Conservation (phyloP, 2,113 vertebrate species). For the Ceyx cyanopectus region DNA sequence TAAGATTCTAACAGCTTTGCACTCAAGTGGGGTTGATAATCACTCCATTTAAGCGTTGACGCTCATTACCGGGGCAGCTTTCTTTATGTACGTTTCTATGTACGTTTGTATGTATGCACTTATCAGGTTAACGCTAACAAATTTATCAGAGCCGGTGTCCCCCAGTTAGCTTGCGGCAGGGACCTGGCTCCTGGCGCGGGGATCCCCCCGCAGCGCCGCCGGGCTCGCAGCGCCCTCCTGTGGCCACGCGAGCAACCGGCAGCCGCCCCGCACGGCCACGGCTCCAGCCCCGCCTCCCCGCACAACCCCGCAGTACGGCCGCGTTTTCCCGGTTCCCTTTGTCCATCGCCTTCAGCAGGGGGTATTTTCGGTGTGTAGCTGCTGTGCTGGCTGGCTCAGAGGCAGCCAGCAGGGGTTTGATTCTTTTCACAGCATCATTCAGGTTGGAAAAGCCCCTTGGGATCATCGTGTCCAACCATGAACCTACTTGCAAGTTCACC, state of each 20-base stretch:
- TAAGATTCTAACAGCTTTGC: too few relatives aligned
- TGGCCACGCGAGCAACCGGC: slow-evolving; percentile 8
- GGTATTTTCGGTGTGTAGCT: accelerated
- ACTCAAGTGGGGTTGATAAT: too few relatives aligned
- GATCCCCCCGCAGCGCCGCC: too few relatives aligned
- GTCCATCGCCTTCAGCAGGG: accelerated
- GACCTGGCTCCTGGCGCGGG: too few relatives aligned
- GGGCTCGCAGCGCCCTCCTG: slow-evolving; percentile 68
- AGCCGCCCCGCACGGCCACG: neutral
- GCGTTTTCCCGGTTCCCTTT: accelerated
- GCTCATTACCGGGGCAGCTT: neutral
- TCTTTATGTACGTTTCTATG: neutral
- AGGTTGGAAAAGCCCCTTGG: too few relatives aligned
- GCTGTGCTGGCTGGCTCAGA: neutral
- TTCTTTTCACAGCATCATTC: neutral
- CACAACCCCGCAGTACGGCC: accelerated
- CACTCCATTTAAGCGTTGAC: neutral
- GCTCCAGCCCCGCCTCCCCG: neutral
- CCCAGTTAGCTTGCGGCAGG: too few relatives aligned
- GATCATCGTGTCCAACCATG: too few relatives aligned
- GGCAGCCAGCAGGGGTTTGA: neutral
- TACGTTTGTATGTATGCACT: too few relatives aligned
- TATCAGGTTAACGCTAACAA: neutral
- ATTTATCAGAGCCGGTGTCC: neutral
- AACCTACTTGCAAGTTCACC: too few relatives aligned